Evolutionary conservation across 2,797 vertebrate species (phyloP), one percentile per base, ranked within the genome.

Genomic region (Paguma larvata): DNA sequence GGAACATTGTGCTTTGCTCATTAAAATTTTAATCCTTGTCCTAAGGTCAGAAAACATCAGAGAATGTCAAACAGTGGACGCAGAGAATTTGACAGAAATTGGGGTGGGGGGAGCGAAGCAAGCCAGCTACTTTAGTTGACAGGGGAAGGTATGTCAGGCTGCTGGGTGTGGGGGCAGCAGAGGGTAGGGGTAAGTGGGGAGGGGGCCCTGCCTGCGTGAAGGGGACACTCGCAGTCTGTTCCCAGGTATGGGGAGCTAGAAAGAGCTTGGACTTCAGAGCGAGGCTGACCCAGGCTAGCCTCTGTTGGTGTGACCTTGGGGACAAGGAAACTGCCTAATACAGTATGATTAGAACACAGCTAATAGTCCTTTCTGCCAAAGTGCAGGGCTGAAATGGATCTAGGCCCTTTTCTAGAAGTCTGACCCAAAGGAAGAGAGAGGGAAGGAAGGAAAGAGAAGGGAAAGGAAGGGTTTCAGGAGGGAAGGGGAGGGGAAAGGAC

Each of bases 11-110:
- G 95, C 97, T 97, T 97, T 98, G 95, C 75, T 91, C 51, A 97
- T 96, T 97, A 94, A 97, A 96, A 97, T 91, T 86, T 86, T 97
- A 97, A 98, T 96, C 94, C 89, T 92, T 59, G 27, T 92, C 75
- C 97, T 97, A 96, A 98, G 94, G 96, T 98, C 97, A 98, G 89
- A 95, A 95, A 97, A 80, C 96, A 41, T 97, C 96, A 97, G 91
- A 94, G 91, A 97, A 97, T 94, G 95, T 93, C 95, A 95, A 89
- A 78, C 62, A 38, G 1, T 19, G 67, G 41, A 59, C 77, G 51
- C 27, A 63, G 73, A 89, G 34, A 75, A 48, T 21, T 32, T 89
- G 79, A 46, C 65, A 85, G 84, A 46, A 88, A 27, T 32, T 23
- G n/a, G 11, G 10, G 5, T 10, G 2, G 44, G 12, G 38, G 13